Conservation (phyloP, 2,888 invertebrate species). For the Napeogenes sylphis region DNA sequence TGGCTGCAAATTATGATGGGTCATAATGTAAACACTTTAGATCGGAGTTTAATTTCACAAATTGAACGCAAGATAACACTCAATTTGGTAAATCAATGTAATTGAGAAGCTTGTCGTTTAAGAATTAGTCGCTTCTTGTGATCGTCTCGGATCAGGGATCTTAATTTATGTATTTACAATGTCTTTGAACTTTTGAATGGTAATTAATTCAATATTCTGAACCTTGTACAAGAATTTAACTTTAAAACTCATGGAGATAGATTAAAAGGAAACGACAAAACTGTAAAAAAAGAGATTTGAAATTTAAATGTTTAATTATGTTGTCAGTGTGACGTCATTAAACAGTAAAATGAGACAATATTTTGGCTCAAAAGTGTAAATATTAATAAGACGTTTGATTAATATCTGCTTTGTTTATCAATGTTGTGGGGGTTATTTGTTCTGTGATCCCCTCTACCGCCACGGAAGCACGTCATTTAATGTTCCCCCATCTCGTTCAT, state of each 20-base stretch:
- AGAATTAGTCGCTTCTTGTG: slow-evolving; percentile 8
- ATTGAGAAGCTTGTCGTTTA: slow-evolving; percentile 9
- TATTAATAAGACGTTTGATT: background rate
- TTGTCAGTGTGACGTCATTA: too few species aligned
- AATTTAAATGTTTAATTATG: too few species aligned
- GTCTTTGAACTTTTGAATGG: too few species aligned
- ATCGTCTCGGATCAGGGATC: background rate
- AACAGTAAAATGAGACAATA: too few species aligned
- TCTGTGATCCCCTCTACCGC: slow-evolving; percentile 10
- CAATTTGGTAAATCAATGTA: slow-evolving; percentile 19
- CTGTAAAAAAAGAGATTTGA: too few species aligned
- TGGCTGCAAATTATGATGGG: background rate
- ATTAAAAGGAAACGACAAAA: too few species aligned
- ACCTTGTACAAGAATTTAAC: too few species aligned
- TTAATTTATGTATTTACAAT: background rate
- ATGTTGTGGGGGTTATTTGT: background rate
- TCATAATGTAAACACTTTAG: slow-evolving; percentile 5
- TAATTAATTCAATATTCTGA: too few species aligned
- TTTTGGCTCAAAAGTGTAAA: too few species aligned
- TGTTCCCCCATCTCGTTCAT: background rate
- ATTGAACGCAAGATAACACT: slow-evolving; percentile 15
- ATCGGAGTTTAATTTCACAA: slow-evolving; percentile 13
- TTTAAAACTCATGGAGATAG: too few species aligned
- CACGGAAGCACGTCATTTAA: slow-evolving; percentile 11
- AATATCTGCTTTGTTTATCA: slow-evolving; percentile 3